phyloP scores from a whole-genome alignment of 2,113 vertebrate genomes.

The Phylloscopus trochiloides region DNA sequence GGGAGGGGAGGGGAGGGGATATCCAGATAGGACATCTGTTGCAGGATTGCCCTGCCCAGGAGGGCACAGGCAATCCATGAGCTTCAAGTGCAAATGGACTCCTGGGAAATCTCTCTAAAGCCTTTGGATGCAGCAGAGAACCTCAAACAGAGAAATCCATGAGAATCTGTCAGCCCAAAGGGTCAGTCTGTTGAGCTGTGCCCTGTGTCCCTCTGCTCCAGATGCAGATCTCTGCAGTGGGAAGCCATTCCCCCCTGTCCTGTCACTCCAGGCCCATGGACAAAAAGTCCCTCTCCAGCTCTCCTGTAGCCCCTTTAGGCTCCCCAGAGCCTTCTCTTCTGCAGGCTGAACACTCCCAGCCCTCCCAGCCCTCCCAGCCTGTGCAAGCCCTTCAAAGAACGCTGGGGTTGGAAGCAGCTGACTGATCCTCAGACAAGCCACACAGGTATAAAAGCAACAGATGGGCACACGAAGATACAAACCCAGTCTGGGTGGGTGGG shows the following conservation, averaged over 20 bases:
- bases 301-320: not conserved
- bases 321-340: not conserved
- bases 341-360: not conserved
- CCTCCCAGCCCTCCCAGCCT: not conserved
- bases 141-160: not conserved
- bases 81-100: not conserved
- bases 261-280: not conserved
- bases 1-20: too few species aligned
- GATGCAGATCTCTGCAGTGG: not conserved
- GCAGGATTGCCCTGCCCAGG: not conserved
- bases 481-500: not conserved
- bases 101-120: not conserved
- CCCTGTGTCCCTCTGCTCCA: not conserved
- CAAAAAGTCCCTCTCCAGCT: not conserved
- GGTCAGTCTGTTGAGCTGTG: not conserved
- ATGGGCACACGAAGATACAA: not conserved
- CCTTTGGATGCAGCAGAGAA: not conserved
- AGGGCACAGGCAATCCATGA: not conserved
- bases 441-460: not conserved
- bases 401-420: not conserved
- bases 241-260: not conserved
- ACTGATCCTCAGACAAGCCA: not conserved
- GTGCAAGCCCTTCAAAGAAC: not conserved
- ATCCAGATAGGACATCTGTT: too few species aligned
- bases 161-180: not conserved